Percentiles rank a stretch among this genome's conserved stretches.
phyloP scores from a whole-genome alignment of 2,797 vertebrate genomes.

The Tympanoctomys barrerae region DNA sequence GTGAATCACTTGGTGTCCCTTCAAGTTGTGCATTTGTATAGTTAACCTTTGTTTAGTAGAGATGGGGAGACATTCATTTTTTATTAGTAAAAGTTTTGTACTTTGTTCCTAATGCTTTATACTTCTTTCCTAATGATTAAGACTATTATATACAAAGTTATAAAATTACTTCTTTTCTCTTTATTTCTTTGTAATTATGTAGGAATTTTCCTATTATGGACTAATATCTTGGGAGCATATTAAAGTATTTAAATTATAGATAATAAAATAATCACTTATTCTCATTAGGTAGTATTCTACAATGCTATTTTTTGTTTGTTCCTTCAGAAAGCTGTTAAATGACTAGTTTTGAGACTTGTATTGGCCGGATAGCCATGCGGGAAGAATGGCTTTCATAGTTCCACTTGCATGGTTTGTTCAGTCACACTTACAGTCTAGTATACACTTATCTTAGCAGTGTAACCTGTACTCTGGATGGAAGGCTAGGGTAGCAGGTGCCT shows the following conservation, averaged over 20 bases:
- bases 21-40: neutral
- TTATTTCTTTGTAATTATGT: neutral
- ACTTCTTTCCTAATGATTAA: conserved; percentile 31
- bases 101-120: neutral
- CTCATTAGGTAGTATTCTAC: neutral
- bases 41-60: neutral
- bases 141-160: neutral
- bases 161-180: neutral
- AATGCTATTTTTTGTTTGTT: neutral
- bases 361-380: neutral
- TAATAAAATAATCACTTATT: neutral
- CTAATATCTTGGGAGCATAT: neutral
- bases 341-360: neutral
- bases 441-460: neutral
- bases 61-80: neutral
- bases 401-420: neutral
- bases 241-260: neutral
- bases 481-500: neutral
- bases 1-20: neutral
- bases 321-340: neutral
- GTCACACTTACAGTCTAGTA: neutral
- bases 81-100: neutral
- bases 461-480: neutral
- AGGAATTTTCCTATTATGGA: neutral
- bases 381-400: neutral